These are phyloP conservation scores for Lithophane ornitopus DNA, from an alignment of 2,888 invertebrate genomes.

Conservation along the genomic window DNA sequence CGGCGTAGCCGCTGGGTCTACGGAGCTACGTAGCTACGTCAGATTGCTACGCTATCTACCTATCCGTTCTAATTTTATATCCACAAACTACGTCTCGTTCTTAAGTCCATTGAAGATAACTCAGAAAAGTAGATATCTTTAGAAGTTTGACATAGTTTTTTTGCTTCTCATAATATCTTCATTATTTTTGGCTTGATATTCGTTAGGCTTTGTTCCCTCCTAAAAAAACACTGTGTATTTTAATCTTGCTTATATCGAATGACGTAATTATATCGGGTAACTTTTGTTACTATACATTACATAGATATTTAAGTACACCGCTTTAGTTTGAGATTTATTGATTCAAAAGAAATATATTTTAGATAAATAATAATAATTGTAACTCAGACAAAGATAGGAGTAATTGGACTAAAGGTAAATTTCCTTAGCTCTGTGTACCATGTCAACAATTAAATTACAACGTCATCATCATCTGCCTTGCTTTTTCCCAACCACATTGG, in stretches of 20 bases:
- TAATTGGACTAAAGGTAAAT: neutral
- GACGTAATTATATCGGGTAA: neutral
- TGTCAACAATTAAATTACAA: neutral
- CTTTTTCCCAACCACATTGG: too few species aligned
- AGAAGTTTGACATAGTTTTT: neutral
- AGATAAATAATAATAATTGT: neutral
- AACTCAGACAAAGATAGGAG: neutral
- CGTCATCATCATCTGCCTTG: too few species aligned
- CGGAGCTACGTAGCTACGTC: conserved; percentile 25
- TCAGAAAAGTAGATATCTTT: neutral
- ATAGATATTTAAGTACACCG: neutral
- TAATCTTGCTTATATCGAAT: neutral
- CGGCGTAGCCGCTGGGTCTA: conserved; percentile 28
- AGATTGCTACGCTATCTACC: conserved; percentile 15
- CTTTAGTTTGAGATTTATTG: neutral
- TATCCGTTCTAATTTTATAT: conserved; percentile 21
- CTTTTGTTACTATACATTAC: neutral
- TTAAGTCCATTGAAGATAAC: neutral
- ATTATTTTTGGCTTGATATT: neutral
- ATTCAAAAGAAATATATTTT: neutral
- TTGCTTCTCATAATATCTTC: neutral
- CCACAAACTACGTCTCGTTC: neutral
- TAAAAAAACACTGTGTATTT: neutral
- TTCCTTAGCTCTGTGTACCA: neutral
- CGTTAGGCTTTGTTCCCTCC: neutral